Percentiles rank a stretch among this genome's conserved stretches.
phyloP scores from a whole-genome alignment of 2,888 invertebrate genomes.

The Choristoneura rosaceana region DNA sequence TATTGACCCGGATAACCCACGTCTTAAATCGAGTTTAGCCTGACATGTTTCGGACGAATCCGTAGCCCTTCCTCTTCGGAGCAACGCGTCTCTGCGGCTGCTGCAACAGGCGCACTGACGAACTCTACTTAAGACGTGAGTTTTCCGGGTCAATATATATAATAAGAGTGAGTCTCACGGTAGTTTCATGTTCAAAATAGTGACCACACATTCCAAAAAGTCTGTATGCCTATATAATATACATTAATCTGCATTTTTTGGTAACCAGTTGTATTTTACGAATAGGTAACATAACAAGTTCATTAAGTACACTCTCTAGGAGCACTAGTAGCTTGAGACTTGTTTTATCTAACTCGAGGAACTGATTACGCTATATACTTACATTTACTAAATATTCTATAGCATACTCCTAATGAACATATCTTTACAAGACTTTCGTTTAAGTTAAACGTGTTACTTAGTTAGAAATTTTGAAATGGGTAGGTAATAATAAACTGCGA shows the following conservation, averaged over 20 bases:
- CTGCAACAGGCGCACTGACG: too few relatives aligned
- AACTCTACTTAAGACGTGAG: too few relatives aligned
- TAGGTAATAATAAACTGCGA: conserved; percentile 11
- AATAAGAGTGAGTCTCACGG: too few relatives aligned
- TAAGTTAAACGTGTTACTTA: conserved; percentile 16
- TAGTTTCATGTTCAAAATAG: too few relatives aligned
- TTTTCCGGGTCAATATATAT: too few relatives aligned
- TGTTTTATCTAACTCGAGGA: conserved; percentile 35
- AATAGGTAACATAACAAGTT: neutral
- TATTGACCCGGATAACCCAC: too few relatives aligned
- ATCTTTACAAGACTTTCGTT: conserved; percentile 38
- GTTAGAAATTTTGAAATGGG: conserved; percentile 26
- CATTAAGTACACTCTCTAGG: conserved; percentile 4
- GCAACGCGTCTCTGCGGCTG: too few relatives aligned
- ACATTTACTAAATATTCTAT: conserved; percentile 27
- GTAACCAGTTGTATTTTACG: neutral
- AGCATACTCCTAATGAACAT: conserved; percentile 35
- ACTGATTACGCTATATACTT: conserved; percentile 36
- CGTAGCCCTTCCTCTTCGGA: too few relatives aligned
- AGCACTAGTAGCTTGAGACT: conserved; percentile 34
- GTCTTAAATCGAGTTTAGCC: too few relatives aligned
- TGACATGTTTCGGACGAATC: too few relatives aligned
- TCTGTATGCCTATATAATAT: neutral
- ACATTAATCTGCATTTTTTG: neutral
- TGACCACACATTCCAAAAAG: neutral